Evolutionary conservation across 2,113 vertebrate genomes (phyloP), one percentile per base, ranked within the genome.

Genomic region (Pomatostomus ruficeps): DNA sequence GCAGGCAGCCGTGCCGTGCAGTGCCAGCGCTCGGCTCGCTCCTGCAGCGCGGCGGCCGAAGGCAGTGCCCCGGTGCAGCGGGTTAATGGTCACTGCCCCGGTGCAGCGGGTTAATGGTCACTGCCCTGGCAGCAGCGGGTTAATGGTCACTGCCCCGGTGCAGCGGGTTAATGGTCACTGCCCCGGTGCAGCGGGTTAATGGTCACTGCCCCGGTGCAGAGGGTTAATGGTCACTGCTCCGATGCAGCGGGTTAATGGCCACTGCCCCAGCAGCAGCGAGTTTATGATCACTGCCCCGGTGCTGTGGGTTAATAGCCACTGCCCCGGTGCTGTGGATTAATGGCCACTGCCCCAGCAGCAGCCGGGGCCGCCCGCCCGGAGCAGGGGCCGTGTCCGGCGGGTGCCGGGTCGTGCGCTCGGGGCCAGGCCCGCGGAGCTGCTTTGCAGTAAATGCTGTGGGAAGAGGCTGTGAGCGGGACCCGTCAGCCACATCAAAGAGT

Each of bases 11-110:
- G 14, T 7, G 14, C 35, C 7, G 1, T 1, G 1, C 5, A 0
- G 22, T 11, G 40, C 63, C 35, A 28, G 8, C 26, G 16, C 51
- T n/a, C 1, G 1, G 29, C 51, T 38, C 2, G 3, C 62, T 31
- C 2, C 58, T 33, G 1, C 45, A 6, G 48, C 11, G 24, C 1
- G 0, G 12, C 5, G 51, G 0, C 1, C 7, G 14, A 5, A 14
- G 59, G 14, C 59, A 17, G 3, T 21, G 24, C 46, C 33, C 16
- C 35, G 9, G 58, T 28, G 55, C 48, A 1, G 61, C 4, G 45
- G 54, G 12, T 40, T 65, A 20, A 29, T 88, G 1, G 2, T 25
- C 0, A 1, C 35, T 78, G 62, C 25, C 18, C 33, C 22, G 40
- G 58, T 28, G 55, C 48, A 1, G 61, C 4, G 45, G 54, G 12